Base-by-base conservation (phyloP, 2,113 vertebrate genomes). In the Pelmatolapia mariae region DNA sequence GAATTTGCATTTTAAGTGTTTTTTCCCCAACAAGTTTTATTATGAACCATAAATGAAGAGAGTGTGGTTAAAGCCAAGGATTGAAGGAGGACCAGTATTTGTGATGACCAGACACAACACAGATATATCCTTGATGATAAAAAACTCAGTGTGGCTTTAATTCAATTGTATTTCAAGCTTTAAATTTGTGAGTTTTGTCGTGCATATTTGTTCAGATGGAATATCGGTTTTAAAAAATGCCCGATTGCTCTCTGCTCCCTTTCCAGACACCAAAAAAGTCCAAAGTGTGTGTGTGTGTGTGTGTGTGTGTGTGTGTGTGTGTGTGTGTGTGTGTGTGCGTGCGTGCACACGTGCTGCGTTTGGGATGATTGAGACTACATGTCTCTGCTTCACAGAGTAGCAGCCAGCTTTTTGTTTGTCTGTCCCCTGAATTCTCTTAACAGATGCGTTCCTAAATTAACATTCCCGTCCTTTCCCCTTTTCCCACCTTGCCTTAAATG, bases 1-100 rank as follows among this genome's bases (percentile, higher is more conserved):
- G 76, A 91, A 96, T 95, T 95, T 94, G 94, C 94, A 95, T 95
- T 94, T 96, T 94, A 93, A 95, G 92, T 90, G 92, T 92, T 96
- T 96, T 96, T 89, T 78, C 84, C 88, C 90, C 85, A 78, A 61
- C 6, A 19, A 87, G 59, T 88, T 94, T 92, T 91, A 87, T 94
- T 88, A 93, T 93, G 91, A 93, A 94, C 89, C 79, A 90, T 88
- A 90, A 92, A 92, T 90, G 87, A 89, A 87, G 85, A 88, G 87
- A 86, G 86, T 90, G 90, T 89, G 40, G 86, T 89, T 61, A 84
- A 93, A 88, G 85, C 86, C 33, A 6, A 19, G 79, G 57, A 88
- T 71, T 91, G 88, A 91, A 89, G 78, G 10, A 76, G 31, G 33
- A 31, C 73, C 78, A 4, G 7, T 84, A 88, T 94, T 91, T 71